Evolutionary conservation across 2,888 invertebrate genomes (phyloP), one percentile per base, ranked within the genome.

Genomic region (Cerceris ruficornis): DNA sequence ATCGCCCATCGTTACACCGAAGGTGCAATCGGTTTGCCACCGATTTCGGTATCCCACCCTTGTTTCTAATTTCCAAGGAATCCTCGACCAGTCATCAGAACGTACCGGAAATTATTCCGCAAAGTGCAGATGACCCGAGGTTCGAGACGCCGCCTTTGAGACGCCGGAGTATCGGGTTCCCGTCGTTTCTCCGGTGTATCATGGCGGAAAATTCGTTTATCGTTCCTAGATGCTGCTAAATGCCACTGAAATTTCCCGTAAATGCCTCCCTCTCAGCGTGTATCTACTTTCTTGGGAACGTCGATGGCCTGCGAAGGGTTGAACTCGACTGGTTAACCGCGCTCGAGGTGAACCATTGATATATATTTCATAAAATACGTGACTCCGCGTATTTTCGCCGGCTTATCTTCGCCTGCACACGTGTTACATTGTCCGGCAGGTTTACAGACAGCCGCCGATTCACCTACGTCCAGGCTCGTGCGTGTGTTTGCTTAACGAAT

Each of bases 331-430:
- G 17, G 6, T 1, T 7, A 55, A 50, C 17, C 42, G 59, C 54
- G 43, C 13, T n/a, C 14, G 57, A 28, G 39, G 15, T n/a, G 4
- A 17, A 70, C 62, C 67, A 67, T 71, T 76, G 67, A 64, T 67
- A 81, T 85, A 85, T 83, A 87, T 90, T 88, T 88, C 86, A 89
- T 88, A 87, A 90, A 89, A 89, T 90, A 90, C 90, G 90, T 90
- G 91, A 90, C 90, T 88, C 81, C 74, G 89, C 90, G 88, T 89
- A 89, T 89, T 90, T 88, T 86, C 83, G 50, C 67, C 73, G 69
- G 88, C 90, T 91, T 91, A 91, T 90, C 90, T 88, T 85, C 72
- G 71, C 80, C 69, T 79, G 85, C 87, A 85, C 89, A 87, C 89
- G 84, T 85, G 86, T 82, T 74, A 71, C 74, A 75, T 81, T 69